These are phyloP conservation scores for Panthera tigris DNA, from an alignment of 2,113 vertebrate genomes.

Conservation along the genomic window DNA sequence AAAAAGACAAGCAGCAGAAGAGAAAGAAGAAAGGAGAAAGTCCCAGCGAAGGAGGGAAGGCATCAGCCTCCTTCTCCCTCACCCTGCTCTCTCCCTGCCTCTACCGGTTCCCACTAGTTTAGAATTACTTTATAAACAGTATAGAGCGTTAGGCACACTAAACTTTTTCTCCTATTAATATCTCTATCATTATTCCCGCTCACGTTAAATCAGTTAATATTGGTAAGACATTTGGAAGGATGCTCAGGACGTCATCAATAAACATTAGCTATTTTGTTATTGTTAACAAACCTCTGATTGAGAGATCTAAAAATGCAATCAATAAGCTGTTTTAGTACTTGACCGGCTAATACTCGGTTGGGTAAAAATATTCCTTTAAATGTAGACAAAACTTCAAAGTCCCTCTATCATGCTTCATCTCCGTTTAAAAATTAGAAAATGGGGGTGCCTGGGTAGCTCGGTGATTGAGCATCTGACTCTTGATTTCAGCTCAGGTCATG, in stretches of 20 bases:
- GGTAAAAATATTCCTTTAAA: background rate
- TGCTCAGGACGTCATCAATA: background rate
- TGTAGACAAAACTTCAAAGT: background rate
- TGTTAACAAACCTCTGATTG: background rate
- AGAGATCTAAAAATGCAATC: background rate
- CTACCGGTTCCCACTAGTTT: background rate
- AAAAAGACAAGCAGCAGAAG: background rate
- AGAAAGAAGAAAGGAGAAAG: slow-evolving; percentile 37
- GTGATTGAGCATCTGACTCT: no score
- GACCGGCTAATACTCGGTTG: background rate
- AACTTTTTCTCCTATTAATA: background rate
- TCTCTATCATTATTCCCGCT: background rate
- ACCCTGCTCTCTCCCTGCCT: background rate
- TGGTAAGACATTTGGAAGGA: background rate
- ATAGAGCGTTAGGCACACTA: background rate
- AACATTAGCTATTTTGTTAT: background rate
- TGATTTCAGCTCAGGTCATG: no score
- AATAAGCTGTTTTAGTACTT: background rate
- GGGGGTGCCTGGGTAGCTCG: no score
- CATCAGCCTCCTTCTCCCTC: background rate
- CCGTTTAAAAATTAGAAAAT: background rate
- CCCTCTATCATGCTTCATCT: background rate
- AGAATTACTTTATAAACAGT: background rate
- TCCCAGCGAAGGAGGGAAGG: background rate
- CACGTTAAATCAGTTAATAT: background rate